phyloP scores from a whole-genome alignment of 1,140 invertebrate genomes.

The Drosophila varians region DNA sequence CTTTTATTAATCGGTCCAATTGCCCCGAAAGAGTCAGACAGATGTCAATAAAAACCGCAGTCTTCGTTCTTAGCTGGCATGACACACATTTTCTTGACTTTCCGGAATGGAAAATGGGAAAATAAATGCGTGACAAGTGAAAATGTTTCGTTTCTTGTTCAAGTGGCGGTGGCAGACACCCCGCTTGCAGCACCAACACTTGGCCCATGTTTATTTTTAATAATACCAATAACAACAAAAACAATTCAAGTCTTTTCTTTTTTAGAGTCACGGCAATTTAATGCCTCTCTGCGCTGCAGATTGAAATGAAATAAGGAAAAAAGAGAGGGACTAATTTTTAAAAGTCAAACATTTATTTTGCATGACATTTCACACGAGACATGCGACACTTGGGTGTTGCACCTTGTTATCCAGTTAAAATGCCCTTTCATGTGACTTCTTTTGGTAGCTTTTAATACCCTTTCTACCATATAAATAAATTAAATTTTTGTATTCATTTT shows the following conservation, averaged over 20 bases:
- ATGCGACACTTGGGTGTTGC: conserved; percentile 56
- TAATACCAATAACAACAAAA: conserved; percentile 40
- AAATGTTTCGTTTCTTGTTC: conserved; percentile 50
- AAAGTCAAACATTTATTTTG: conserved; percentile 69
- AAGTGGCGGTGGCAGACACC: conserved; percentile 10
- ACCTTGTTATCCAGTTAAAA: conserved; percentile 66
- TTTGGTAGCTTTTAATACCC: background rate
- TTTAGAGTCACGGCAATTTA: conserved; percentile 61
- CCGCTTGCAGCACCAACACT: conserved; percentile 18
- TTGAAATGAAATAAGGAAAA: conserved; percentile 7
- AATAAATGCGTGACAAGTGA: conserved; percentile 71
- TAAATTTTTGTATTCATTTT: no score
- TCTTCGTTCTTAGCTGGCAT: conserved; percentile 27
- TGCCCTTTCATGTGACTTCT: background rate
- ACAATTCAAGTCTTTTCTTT: conserved; percentile 35
- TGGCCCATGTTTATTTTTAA: conserved; percentile 64
- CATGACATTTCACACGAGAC: conserved; percentile 64
- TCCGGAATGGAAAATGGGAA: conserved; percentile 37
- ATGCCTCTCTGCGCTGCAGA: conserved; percentile 15
- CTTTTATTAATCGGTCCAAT: conserved; percentile 60
- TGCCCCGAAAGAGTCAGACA: conserved; percentile 25
- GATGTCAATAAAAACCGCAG: conserved; percentile 66
- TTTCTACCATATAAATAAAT: no score
- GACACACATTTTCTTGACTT: conserved; percentile 57
- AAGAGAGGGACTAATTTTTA: conserved; percentile 50